Conservation (phyloP, 2,113 vertebrate species). For the Melanotaenia duboulayi region DNA sequence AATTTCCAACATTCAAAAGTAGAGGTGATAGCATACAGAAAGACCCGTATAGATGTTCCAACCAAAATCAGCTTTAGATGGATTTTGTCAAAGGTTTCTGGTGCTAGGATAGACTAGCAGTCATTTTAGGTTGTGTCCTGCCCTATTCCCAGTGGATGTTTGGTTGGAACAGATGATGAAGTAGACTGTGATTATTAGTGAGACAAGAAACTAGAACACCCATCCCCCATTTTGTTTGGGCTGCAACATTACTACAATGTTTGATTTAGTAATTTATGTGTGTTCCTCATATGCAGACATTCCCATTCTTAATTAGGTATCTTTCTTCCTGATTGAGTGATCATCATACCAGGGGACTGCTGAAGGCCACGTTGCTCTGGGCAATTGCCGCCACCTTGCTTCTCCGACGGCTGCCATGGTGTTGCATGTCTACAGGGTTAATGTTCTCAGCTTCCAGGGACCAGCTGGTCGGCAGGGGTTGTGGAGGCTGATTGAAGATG, state of each 20-base stretch:
- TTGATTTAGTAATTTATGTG: slow-evolving; percentile 1
- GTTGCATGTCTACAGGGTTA: slow-evolving; percentile 17
- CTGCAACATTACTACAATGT: background rate
- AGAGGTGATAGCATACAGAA: no score
- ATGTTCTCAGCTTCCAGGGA: slow-evolving; percentile 56
- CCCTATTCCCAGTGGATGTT: no score
- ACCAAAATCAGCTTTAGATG: background rate
- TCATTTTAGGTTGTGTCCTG: no score
- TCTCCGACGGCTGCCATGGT: slow-evolving; percentile 24
- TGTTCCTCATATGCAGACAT: slow-evolving; percentile 2
- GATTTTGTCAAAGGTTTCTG: background rate
- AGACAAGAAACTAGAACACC: background rate
- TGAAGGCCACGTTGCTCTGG: slow-evolving; percentile 76
- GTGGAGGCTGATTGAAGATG: slow-evolving; percentile 65
- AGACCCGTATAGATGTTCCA: background rate
- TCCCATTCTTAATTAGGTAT: background rate
- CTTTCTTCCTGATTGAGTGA: background rate
- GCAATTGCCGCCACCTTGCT: slow-evolving; percentile 52
- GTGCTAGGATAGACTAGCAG: no score
- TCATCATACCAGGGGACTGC: slow-evolving; percentile 79
- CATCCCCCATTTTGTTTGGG: no score
- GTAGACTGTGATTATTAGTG: no score
- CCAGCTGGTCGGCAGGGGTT: slow-evolving; percentile 40
- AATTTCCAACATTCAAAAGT: background rate
- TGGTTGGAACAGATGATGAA: no score